These are phyloP conservation scores for Spialia ferax DNA, from an alignment of 2,888 invertebrate species.

Conservation along the genomic window DNA sequence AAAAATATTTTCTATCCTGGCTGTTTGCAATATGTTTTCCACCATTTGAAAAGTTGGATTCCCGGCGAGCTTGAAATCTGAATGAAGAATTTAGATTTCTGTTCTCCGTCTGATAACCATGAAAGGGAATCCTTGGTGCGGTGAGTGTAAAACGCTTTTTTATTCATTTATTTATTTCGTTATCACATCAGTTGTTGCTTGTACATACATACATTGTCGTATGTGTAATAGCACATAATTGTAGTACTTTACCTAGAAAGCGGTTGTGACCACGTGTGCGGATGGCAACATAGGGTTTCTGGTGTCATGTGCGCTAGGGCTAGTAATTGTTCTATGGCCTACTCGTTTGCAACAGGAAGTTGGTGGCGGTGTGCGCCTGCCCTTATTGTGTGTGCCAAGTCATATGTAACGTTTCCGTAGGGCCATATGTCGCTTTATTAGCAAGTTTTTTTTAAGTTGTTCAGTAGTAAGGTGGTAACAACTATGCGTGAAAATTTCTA, in stretches of 20 bases:
- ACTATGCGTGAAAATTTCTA: background rate
- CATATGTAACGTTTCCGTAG: constrained; percentile 30
- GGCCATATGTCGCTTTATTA: constrained; percentile 25
- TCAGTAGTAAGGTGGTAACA: background rate
- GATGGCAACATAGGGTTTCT: constrained; percentile 36
- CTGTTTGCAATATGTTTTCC: too few species aligned
- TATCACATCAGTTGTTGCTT: too few species aligned
- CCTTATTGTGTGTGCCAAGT: constrained; percentile 34
- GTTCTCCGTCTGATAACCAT: too few species aligned
- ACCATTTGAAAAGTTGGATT: too few species aligned
- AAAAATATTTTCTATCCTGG: too few species aligned
- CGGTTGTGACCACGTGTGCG: constrained; percentile 20
- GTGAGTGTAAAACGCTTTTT: too few species aligned
- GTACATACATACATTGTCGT: too few species aligned
- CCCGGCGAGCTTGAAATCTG: too few species aligned
- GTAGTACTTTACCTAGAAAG: constrained; percentile 1
- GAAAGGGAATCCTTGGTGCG: too few species aligned
- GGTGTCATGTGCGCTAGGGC: constrained; percentile 36
- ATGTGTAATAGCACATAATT: constrained; percentile 9
- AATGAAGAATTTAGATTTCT: too few species aligned
- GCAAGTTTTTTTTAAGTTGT: background rate
- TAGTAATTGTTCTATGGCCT: constrained; percentile 33
- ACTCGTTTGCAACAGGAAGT: constrained; percentile 36
- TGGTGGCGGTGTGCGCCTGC: constrained; percentile 21
- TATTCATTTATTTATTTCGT: too few species aligned